Base-by-base conservation (phyloP, 2,113 vertebrate genomes). In the Elephantulus edwardii region DNA sequence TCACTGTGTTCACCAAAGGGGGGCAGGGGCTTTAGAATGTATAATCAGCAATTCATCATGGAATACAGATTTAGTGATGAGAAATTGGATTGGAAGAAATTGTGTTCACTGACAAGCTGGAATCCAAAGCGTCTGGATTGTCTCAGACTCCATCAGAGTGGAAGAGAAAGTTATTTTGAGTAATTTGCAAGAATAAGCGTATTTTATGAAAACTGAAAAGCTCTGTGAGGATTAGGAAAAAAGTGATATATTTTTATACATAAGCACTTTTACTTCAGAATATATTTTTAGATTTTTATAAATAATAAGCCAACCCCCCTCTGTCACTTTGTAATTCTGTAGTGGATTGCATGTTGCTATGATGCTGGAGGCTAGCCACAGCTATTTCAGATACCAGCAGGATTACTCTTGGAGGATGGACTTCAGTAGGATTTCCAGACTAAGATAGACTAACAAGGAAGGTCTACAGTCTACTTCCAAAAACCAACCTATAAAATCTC, bases 221-320 rank as follows among this genome's bases (percentile, higher is more conserved):
- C 44, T 83, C 50, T 70, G 2, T 30, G 81, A 46, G 28, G 48
- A 35, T 83, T 90, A 56, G n/a, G 90, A 26, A 4, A 17, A 91
- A 93, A 30, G 28, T 26, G 24, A 94, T 76, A 11, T 35, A 78
- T 33, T 64, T 48, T 93, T 90, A 52, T 68, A 66, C 8, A 79
- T 50, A 40, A 70, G 26, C 58, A 66, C 42, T 50, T n/a, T 75
- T 93, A 16, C 0, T 88, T 81, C 77, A 38, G 77, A 95, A 91
- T 9, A 78, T 92, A 79, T 64, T 83, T 80, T 81, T 78, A 33
- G 14, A 95, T 89, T 95, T 92, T 33, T 35, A 42, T 81, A 33
- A 95, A 68, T 71, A 85, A 83, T 52, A 68, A 68, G 22, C 35
- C 35, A 40, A 22, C 35, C 8, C 35, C 17, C 66, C 9, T 68